Base-by-base conservation (phyloP, 2,888 invertebrate genomes). In the Lordiphosa andalusiaca region DNA sequence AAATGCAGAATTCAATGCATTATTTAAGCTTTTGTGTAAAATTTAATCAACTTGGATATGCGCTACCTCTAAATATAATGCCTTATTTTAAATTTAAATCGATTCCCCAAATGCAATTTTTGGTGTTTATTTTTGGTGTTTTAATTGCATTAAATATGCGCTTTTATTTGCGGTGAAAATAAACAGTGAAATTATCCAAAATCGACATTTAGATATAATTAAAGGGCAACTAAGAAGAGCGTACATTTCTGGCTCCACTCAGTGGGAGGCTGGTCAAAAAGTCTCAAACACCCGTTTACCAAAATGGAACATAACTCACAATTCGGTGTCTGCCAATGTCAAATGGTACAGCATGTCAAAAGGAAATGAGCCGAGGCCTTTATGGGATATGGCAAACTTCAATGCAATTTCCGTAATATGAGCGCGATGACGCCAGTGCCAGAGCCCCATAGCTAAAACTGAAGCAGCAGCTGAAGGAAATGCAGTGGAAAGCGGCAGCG, bases 341-440 rank as follows among this genome's bases (percentile, higher is more conserved):
- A 30, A 30, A 30, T 30, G 30, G 30, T 49, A 37, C 42, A 40
- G 44, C 44, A 66, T 64, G 55, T 71, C 69, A 67, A 65, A 61
- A 61, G 84, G 76, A 83, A 83, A 80, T 83, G 63, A 57, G 60
- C 42, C 19, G 42, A 46, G 53, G 25, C 66, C 54, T 61, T 60
- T 36, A 54, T 58, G 58, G 68, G 50, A 30, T 42, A 51, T 48
- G 51, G 72, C 62, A 58, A 68, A 73, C 73, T 73, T 67, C 71
- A 83, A 80, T 76, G 84, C 76, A 83, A 76, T 76, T 78, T 78
- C 82, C 78, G 74, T 68, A 72, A 77, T 72, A 65, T 58, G 72
- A 41, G 40, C 37, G 49, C 23, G 36, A 40, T 13, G 1, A 9
- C 54, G 73, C 42, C 56, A 47, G 25, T 69, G 70, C 59, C 72